A percentile compares a stretch with the other conserved stretches of the same genome.
Conservation (phyloP, 2,797 vertebrate genomes). For the Lepus oiostolus region DNA sequence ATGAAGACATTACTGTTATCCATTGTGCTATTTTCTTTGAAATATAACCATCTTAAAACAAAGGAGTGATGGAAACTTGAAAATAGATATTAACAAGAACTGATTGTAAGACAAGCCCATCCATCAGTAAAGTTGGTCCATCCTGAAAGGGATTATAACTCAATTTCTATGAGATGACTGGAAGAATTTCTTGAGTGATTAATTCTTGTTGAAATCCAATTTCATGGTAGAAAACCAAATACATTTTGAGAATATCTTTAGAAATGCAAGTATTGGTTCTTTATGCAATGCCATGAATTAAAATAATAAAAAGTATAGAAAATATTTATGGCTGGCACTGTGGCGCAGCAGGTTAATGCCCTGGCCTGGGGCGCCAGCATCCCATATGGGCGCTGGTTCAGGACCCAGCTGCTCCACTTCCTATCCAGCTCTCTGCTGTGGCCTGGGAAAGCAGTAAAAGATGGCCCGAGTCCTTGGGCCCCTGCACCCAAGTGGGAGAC, state of each 20-base stretch:
- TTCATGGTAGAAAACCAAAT: not conserved
- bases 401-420: too few species aligned
- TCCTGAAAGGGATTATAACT: constrained; percentile 25
- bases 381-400: too few species aligned
- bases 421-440: too few species aligned
- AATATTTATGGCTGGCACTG: not conserved
- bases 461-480: too few species aligned
- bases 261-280: not conserved
- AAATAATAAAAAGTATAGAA: not conserved
- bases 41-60: not conserved
- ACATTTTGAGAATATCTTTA: constrained; percentile 17
- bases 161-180: constrained; percentile 27
- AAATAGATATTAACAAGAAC: constrained; percentile 12
- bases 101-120: not conserved
- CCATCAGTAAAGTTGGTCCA: constrained; percentile 6
- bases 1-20: not conserved
- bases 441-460: too few species aligned
- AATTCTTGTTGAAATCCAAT: constrained; percentile 54
- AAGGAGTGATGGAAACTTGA: constrained; percentile 6
- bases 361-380: too few species aligned
- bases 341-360: too few species aligned
- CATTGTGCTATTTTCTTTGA: not conserved
- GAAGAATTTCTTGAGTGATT: constrained; percentile 67
- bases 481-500: too few species aligned
- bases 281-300: not conserved